Evolutionary conservation across 1,140 invertebrate genomes (phyloP).

Genomic region (Drosophila pruinosa): DNA sequence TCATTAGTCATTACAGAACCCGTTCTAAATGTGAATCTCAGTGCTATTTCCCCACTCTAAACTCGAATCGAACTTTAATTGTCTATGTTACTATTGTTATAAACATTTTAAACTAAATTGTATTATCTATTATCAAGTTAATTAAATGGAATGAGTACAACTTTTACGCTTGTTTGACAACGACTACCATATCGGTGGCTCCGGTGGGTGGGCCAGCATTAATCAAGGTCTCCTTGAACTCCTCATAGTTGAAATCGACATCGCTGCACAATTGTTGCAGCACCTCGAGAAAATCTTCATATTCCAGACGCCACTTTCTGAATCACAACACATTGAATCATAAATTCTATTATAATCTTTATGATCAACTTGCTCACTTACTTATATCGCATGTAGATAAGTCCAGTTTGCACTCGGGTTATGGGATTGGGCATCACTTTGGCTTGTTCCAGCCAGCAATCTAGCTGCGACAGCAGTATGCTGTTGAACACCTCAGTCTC

Average conservation of each 20-base stretch:
- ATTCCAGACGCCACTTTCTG: conserved; percentile 79
- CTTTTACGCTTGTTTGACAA: conserved; percentile 64
- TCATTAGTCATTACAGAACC: conserved; percentile 6
- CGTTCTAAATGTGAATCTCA: not conserved
- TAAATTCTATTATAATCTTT: not conserved
- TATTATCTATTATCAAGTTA: conserved; percentile 31
- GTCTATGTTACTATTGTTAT: conserved; percentile 38
- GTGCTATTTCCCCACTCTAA: not conserved
- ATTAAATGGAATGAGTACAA: conserved; percentile 31
- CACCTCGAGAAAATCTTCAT: conserved; percentile 72
- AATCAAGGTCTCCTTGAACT: conserved; percentile 56
- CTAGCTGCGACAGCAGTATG: conserved; percentile 71
- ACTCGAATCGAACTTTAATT: not conserved
- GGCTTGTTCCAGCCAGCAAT: conserved; percentile 70
- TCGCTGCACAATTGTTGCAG: conserved; percentile 46
- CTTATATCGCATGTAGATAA: conserved; percentile 78
- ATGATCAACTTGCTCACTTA: conserved; percentile 14
- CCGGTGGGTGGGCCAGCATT: conserved; percentile 56
- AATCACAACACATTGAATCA: not conserved
- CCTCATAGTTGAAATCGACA: conserved; percentile 41
- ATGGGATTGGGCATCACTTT: conserved; percentile 66
- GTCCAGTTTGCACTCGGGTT: conserved; percentile 65
- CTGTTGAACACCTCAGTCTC: conserved; percentile 61
- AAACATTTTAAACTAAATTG: conserved; percentile 24
- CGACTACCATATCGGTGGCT: conserved; percentile 42